Base-by-base conservation (phyloP, 2,113 vertebrate species). In the Neoarius graeffei region DNA sequence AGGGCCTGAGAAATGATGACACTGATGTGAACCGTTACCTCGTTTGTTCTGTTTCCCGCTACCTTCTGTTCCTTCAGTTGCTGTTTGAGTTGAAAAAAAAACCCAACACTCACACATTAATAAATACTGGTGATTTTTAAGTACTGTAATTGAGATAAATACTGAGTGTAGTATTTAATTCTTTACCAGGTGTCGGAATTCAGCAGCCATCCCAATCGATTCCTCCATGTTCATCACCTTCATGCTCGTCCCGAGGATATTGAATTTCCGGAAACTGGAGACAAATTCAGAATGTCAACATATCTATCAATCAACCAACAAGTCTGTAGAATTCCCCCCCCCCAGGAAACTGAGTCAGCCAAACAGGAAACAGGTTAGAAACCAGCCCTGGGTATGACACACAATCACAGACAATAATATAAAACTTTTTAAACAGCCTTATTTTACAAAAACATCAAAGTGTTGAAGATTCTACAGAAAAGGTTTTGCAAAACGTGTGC, bases 161-260 rank as follows among this genome's bases (percentile, higher is more conserved):
- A n/a, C 25, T 23, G 71, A 54, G 60, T n/a, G 42, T 30, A 19
- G 0, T 10, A 17, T 56, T 73, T 52, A 3, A 35, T 67, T 85
- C 0, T 60, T 91, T 92, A 99, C 98, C 97, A 99, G 90, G 90
- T 99, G 98, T 87, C 98, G 96, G 92, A 99, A 99, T 92, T 99
- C 98, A 17, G 98, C 98, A 0, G 98, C 97, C 91, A 99, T 98
- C 79, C 98, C 98, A n/a, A 99, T 99, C 1, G 97, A 99, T 90
- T 99, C 98, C 89, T 99, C 98, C 97, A 99, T 98, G 94, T 99
- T 99, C 98, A 99, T 99, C 19, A 99, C 97, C 93, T 99, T 99
- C 0, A 97, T 97, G 90, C 96, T 97, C 2, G 98, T 99, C 81
- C 98, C 98, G 93, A 99, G 92, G 92, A 99, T 99, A 91, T 99